Percentiles rank a stretch among this genome's conserved stretches.
Evolutionary conservation across 2,888 invertebrate species (phyloP).

Genomic region (Cheilosia scutellata): DNA sequence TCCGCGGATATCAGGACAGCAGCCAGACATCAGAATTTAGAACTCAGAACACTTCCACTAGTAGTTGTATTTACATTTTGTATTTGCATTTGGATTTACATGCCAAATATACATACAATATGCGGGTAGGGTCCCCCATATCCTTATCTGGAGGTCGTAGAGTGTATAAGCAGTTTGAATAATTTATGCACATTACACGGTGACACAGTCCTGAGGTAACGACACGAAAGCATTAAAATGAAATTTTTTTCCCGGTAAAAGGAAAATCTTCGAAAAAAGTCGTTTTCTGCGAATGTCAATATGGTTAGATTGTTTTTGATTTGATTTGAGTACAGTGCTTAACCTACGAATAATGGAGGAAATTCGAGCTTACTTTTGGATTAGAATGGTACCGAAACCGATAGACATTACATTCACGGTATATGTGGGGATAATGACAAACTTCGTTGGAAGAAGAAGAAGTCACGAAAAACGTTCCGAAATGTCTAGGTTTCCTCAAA

Average conservation of each 20-base stretch:
- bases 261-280: neutral
- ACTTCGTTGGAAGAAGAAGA: no score
- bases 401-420: no score
- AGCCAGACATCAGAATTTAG: constrained; percentile 2
- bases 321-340: neutral
- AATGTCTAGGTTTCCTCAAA: no score
- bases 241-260: neutral
- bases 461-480: no score
- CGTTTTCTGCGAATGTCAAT: neutral
- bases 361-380: no score
- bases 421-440: no score
- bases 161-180: constrained; percentile 3
- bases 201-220: constrained; percentile 41
- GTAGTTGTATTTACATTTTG: constrained; percentile 18
- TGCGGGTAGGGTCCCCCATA: constrained; percentile 36
- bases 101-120: constrained; percentile 46
- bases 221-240: constrained; percentile 1
- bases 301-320: neutral
- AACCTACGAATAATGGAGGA: no score
- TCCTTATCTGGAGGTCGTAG: constrained; percentile 33
- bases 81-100: constrained; percentile 70
- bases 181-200: constrained; percentile 62
- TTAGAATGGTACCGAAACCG: no score
- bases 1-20: neutral
- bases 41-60: neutral